These are phyloP conservation scores for Lithobius niger DNA, from an alignment of 1,140 invertebrate species.

Conservation along the genomic window DNA sequence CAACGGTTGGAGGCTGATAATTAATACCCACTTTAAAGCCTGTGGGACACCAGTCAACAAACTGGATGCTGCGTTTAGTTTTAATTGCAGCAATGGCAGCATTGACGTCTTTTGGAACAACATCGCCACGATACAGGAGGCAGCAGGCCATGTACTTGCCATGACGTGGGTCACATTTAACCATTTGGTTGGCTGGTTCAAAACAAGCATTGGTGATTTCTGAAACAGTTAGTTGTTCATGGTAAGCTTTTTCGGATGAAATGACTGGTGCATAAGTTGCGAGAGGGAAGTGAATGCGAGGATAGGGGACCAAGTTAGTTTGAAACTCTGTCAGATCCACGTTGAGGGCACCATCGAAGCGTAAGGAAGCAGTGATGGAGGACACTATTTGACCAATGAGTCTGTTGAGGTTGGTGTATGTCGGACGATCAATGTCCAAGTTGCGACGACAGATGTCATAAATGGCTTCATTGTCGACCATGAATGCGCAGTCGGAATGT, in stretches of 20 bases:
- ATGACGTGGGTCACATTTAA: constrained; percentile 78
- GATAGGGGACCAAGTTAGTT: constrained; percentile 73
- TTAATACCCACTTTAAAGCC: constrained; percentile 49
- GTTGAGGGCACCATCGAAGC: constrained; percentile 78
- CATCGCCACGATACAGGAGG: constrained; percentile 62
- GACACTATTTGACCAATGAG: constrained; percentile 75
- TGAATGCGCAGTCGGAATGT: constrained; percentile 51
- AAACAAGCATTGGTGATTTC: constrained; percentile 85
- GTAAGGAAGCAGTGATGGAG: constrained; percentile 71
- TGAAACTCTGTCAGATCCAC: constrained; percentile 83
- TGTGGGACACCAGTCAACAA: constrained; percentile 84
- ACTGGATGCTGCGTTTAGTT: constrained; percentile 46
- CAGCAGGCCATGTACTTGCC: constrained; percentile 85
- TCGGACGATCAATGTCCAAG: constrained; percentile 70
- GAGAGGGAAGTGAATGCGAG: constrained; percentile 67
- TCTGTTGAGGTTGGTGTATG: constrained; percentile 62
- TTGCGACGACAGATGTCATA: constrained; percentile 83
- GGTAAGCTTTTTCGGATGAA: constrained; percentile 72
- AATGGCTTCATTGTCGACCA: constrained; percentile 78
- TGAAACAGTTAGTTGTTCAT: constrained; percentile 63
- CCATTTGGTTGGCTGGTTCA: constrained; percentile 80
- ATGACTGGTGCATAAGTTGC: constrained; percentile 75
- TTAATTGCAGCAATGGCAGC: constrained; percentile 43
- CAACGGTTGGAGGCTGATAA: constrained; percentile 41
- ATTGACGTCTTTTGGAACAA: constrained; percentile 62